Evolutionary conservation across 1,140 invertebrate genomes (phyloP).

Genomic region (Tachypleus tridentatus): DNA sequence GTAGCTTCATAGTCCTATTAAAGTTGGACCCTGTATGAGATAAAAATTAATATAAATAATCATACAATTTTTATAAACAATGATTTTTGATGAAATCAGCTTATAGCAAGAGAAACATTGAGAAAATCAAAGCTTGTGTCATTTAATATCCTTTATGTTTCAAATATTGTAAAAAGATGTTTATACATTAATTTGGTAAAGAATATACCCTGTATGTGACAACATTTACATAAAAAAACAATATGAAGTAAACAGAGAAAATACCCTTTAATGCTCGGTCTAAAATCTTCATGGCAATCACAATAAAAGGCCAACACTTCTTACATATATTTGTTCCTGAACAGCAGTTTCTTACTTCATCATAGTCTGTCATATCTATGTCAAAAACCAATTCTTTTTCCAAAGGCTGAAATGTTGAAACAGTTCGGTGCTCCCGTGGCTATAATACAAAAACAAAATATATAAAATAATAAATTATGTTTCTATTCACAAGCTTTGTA

Average conservation of each 20-base stretch:
- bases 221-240: slow-evolving; percentile 1
- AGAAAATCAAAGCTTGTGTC: no score
- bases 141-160: no score
- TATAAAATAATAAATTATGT: slow-evolving; percentile 4
- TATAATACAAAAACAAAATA: slow-evolving; percentile 28
- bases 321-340: slow-evolving; percentile 72
- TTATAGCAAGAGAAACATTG: no score
- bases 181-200: no score
- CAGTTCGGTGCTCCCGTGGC: slow-evolving; percentile 46
- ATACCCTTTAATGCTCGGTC: slow-evolving; percentile 67
- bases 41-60: no score
- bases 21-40: no score
- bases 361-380: slow-evolving; percentile 99
- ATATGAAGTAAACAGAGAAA: slow-evolving; percentile 9
- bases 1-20: no score
- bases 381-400: slow-evolving; percentile 95
- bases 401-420: slow-evolving; percentile 41
- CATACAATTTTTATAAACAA: no score
- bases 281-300: slow-evolving; percentile 80
- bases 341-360: slow-evolving; percentile 76
- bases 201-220: no score
- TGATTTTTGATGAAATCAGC: no score
- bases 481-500: slow-evolving; percentile 4
- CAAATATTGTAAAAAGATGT: no score
- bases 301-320: slow-evolving; percentile 97